These are phyloP conservation scores for Symphodus melops DNA, from an alignment of 2,113 vertebrate genomes.

Conservation along the genomic window DNA sequence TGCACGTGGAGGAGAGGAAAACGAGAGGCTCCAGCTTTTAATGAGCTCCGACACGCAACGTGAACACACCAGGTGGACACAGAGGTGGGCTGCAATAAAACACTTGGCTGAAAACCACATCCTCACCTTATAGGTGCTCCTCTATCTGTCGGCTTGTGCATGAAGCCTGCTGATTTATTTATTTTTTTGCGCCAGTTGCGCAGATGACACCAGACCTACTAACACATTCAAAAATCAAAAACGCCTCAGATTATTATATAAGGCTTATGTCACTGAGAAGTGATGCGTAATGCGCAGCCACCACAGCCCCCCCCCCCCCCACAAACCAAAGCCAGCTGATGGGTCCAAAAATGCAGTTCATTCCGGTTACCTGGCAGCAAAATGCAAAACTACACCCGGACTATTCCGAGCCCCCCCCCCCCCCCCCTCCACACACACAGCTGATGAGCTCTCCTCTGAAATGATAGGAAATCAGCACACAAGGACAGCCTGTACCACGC, in stretches of 20 bases:
- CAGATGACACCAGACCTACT: constrained; percentile 30
- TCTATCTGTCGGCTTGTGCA: constrained; percentile 35
- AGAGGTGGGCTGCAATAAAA: constrained; percentile 36
- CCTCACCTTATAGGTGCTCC: constrained; percentile 55
- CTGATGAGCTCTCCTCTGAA: constrained; percentile 19
- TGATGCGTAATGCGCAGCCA: constrained; percentile 71
- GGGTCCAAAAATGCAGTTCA: constrained; percentile 28
- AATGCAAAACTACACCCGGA: constrained; percentile 22
- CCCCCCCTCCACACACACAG: too few species aligned
- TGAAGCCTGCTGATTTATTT: constrained; percentile 27
- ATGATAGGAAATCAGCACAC: constrained; percentile 8
- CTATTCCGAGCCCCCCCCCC: constrained; percentile 14
- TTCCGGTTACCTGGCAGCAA: constrained; percentile 51
- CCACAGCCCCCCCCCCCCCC: constrained; percentile 31
- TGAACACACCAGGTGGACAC: constrained; percentile 65
- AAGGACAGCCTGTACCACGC: constrained; percentile 35
- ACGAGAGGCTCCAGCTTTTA: constrained; percentile 49
- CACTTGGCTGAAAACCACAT: constrained; percentile 56
- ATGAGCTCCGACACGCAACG: constrained; percentile 67
- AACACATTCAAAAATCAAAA: constrained; percentile 52
- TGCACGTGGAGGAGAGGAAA: constrained; percentile 59
- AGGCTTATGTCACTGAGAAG: constrained; percentile 70
- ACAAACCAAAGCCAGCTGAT: constrained; percentile 46
- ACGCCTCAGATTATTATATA: constrained; percentile 67
- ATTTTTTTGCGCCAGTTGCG: constrained; percentile 44